phyloP scores from a whole-genome alignment of 2,797 vertebrate species.

The Sebastes diploproa region DNA sequence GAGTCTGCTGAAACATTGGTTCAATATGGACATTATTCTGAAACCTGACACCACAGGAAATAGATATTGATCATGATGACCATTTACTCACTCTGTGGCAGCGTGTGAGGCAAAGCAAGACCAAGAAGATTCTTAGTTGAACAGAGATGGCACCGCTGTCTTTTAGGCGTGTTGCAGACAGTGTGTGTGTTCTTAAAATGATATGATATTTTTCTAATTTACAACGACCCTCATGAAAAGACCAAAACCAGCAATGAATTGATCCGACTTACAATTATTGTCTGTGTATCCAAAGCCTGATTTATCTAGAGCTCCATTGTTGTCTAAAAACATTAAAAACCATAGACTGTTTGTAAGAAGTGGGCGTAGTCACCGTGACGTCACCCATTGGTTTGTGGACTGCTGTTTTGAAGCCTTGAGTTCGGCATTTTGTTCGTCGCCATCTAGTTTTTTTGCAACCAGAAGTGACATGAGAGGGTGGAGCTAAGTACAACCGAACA shows the following conservation, averaged over 20 bases:
- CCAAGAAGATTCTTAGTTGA: constrained; percentile 38
- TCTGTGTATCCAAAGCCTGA: too few relatives aligned
- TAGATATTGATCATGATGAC: constrained; percentile 80
- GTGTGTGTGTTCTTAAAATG: neutral
- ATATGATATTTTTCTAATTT: neutral
- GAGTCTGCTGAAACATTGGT: constrained; percentile 80
- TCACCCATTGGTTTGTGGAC: too few relatives aligned
- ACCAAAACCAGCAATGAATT: neutral
- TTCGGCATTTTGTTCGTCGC: accelerated
- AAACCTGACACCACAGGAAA: constrained; percentile 83
- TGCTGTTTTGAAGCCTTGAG: too few relatives aligned
- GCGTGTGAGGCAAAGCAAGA: constrained; percentile 55
- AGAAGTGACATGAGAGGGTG: too few relatives aligned
- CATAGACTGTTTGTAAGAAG: too few relatives aligned
- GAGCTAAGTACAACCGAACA: too few relatives aligned
- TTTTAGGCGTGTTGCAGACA: neutral
- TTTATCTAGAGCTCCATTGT: neutral
- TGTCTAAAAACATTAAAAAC: neutral
- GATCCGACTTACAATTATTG: neutral
- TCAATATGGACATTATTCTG: constrained; percentile 85
- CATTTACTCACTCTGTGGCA: constrained; percentile 75
- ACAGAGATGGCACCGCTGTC: constrained; percentile 7
- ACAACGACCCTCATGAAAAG: neutral
- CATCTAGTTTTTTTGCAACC: too few relatives aligned
- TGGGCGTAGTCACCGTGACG: too few relatives aligned